A percentile compares a stretch with the other conserved stretches of the same genome.
Conservation (phyloP, 2,888 invertebrate genomes). For the Tachina grossa region DNA sequence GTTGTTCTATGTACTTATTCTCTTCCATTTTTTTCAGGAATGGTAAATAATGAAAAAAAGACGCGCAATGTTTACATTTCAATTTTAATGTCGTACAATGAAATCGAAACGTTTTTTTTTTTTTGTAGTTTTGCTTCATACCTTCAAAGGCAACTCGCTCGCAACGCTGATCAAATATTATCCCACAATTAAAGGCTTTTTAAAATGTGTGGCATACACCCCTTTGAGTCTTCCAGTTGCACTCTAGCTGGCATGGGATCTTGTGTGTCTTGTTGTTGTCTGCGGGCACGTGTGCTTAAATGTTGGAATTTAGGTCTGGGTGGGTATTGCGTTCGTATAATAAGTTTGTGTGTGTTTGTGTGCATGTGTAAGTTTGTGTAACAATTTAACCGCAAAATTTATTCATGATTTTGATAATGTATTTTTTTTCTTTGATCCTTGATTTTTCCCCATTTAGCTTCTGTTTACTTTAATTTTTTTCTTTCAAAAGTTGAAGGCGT, state of each 20-base stretch:
- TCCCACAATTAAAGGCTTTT: conserved; percentile 80
- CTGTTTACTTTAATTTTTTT: conserved; percentile 57
- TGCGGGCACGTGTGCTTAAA: conserved; percentile 74
- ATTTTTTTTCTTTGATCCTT: conserved; percentile 65
- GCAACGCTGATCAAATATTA: conserved; percentile 78
- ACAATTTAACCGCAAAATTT: conserved; percentile 81
- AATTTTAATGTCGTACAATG: conserved; percentile 60
- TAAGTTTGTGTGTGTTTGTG: neutral
- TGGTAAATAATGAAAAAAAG: conserved; percentile 16
- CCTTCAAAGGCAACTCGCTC: conserved; percentile 30
- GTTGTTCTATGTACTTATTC: conserved; percentile 43
- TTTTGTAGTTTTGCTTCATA: neutral
- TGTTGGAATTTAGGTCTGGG: conserved; percentile 52
- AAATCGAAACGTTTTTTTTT: conserved; percentile 67
- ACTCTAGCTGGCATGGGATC: conserved; percentile 26
- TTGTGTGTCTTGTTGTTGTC: conserved; percentile 38
- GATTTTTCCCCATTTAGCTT: conserved; percentile 61
- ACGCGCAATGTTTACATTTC: conserved; percentile 57
- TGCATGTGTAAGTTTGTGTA: conserved; percentile 67
- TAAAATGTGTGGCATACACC: conserved; percentile 48
- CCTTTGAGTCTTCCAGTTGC: conserved; percentile 43
- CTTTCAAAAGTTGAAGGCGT: conserved; percentile 63
- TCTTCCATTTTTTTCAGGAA: neutral
- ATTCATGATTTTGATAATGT: conserved; percentile 77
- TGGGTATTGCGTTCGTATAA: conserved; percentile 29